Percentiles rank a stretch among this genome's conserved stretches.
Evolutionary conservation across 1,140 invertebrate species (phyloP).

Genomic region (Eueides isabella): DNA sequence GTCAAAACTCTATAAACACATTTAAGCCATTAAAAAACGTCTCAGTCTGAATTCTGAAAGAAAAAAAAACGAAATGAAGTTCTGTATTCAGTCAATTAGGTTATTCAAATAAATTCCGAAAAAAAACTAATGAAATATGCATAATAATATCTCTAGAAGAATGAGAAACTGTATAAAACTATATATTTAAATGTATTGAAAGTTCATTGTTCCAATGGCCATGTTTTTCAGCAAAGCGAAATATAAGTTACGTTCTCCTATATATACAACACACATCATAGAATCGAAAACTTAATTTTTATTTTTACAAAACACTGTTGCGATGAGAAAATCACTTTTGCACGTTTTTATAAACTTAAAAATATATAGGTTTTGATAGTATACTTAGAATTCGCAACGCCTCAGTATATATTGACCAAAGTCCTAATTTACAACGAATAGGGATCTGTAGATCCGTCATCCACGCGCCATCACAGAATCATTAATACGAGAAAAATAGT

Average conservation of each 20-base stretch:
- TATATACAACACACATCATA: constrained; percentile 35
- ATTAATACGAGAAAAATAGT: constrained; percentile 40
- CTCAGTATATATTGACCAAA: constrained; percentile 58
- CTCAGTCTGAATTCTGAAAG: constrained; percentile 59
- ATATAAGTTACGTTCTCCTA: constrained; percentile 50
- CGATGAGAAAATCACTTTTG: constrained; percentile 34
- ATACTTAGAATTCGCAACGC: constrained; percentile 55
- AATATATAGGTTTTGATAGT: constrained; percentile 51
- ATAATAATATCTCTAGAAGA: constrained; percentile 40
- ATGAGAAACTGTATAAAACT: constrained; percentile 43
- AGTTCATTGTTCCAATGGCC: constrained; percentile 16
- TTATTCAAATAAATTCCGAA: constrained; percentile 58
- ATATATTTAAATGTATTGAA: constrained; percentile 12
- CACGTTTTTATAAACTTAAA: constrained; percentile 44
- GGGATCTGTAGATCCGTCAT: constrained; percentile 55
- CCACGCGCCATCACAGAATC: constrained; percentile 70
- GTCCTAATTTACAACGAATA: constrained; percentile 72
- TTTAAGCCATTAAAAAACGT: constrained; percentile 41
- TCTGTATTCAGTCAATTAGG: constrained; percentile 58
- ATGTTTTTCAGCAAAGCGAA: constrained; percentile 40
- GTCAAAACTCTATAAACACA: constrained; percentile 38
- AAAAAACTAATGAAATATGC: constrained; percentile 24
- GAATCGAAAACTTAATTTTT: constrained; percentile 77
- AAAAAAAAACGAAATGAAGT: constrained; percentile 77
- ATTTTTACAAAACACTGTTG: constrained; percentile 56